Evolutionary conservation across 1,140 invertebrate genomes (phyloP).

Genomic region (Ips nitidus): DNA sequence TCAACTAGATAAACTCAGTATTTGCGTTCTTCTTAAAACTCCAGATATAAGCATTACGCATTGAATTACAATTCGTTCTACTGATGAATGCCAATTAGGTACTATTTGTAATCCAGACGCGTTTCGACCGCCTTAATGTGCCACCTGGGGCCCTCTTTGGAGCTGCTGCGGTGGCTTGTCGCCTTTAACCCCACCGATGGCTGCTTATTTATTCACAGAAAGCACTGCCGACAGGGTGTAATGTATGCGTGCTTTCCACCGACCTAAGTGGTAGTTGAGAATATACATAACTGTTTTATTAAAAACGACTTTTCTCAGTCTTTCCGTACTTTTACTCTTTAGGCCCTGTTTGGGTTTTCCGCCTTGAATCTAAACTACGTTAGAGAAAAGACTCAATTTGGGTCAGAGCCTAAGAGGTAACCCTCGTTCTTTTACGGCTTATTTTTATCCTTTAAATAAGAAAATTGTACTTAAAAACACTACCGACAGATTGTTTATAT

Average conservation of each 20-base stretch:
- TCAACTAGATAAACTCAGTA: neutral
- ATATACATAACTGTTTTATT: neutral
- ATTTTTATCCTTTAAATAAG: no score
- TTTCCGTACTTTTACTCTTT: neutral
- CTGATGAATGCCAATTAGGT: constrained; percentile 12
- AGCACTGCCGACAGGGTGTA: constrained; percentile 1
- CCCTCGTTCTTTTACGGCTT: no score
- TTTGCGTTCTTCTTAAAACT: neutral
- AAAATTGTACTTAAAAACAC: no score
- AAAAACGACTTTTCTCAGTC: neutral
- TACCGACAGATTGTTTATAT: no score
- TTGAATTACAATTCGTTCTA: constrained; percentile 14
- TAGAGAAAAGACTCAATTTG: neutral
- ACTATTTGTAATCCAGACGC: constrained; percentile 14
- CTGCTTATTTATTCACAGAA: constrained; percentile 16
- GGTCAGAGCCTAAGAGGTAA: neutral
- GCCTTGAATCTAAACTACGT: neutral
- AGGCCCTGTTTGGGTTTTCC: neutral
- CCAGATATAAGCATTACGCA: neutral
- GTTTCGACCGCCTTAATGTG: constrained; percentile 9
- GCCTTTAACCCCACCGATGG: constrained; percentile 15
- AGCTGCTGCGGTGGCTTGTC: constrained; percentile 14
- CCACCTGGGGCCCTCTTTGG: constrained; percentile 13
- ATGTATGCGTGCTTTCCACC: constrained; percentile 1
- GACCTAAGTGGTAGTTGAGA: neutral